Evolutionary conservation across 2,888 invertebrate species (phyloP).

Genomic region (Plusia festucae): DNA sequence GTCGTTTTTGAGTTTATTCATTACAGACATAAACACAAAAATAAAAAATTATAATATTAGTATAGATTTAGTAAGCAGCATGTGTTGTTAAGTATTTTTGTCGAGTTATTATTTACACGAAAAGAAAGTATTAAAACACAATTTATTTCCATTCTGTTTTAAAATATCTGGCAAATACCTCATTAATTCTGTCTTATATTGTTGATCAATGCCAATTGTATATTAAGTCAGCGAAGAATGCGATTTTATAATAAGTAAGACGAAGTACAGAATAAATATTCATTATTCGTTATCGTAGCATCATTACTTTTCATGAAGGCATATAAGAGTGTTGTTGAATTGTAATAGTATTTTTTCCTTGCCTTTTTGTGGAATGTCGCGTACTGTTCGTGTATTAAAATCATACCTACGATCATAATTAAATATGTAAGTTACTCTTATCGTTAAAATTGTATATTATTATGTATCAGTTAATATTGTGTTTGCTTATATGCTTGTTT

Average conservation of each 20-base stretch:
- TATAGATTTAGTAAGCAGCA: too few species aligned
- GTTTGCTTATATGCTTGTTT: background rate
- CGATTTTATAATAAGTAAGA: conserved; percentile 51
- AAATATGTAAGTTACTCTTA: background rate
- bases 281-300: conserved; percentile 44
- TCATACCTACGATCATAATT: background rate
- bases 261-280: conserved; percentile 51
- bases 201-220: conserved; percentile 46
- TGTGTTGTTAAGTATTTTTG: too few species aligned
- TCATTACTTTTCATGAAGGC: conserved; percentile 46
- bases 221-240: conserved; percentile 52
- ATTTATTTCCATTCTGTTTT: conserved; percentile 33
- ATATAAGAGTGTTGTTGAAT: conserved; percentile 32
- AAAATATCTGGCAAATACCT: conserved; percentile 34
- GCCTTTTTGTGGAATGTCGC: conserved; percentile 20
- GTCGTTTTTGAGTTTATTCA: too few species aligned
- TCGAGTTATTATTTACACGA: too few species aligned
- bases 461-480: background rate
- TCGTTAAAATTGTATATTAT: background rate
- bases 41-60: too few species aligned
- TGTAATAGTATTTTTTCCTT: conserved; percentile 31
- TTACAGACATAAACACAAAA: too few species aligned
- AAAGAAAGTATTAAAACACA: conserved; percentile 5
- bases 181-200: conserved; percentile 52
- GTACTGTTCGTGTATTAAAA: conserved; percentile 18